Evolutionary conservation across 2,797 vertebrate species (phyloP).

Genomic region (Epinephelus coioides): DNA sequence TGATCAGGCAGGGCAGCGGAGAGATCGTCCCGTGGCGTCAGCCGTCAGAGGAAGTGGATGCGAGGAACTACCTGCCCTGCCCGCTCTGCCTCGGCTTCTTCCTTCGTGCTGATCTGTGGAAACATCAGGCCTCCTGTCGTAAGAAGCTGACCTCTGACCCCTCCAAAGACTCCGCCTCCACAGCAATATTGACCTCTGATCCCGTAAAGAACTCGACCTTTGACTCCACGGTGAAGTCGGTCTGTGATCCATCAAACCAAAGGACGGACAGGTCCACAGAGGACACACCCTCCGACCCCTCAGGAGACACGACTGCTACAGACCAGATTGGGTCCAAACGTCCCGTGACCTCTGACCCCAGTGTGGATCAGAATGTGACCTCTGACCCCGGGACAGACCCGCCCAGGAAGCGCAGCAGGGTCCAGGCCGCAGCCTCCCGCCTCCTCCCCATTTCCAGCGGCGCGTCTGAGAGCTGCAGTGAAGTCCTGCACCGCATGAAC

Average conservation of each 20-base stretch:
- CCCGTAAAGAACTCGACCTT: not conserved
- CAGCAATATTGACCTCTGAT: not conserved
- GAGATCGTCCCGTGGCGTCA: conserved; percentile 73
- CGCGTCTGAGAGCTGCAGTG: conserved; percentile 73
- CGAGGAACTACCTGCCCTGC: conserved; percentile 71
- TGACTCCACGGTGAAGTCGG: not conserved
- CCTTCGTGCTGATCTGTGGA: conserved; percentile 73
- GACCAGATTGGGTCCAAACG: not conserved
- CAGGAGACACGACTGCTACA: not conserved
- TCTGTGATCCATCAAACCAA: not conserved
- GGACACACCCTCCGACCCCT: not conserved
- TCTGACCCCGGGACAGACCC: not conserved
- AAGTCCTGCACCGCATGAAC: conserved; percentile 77
- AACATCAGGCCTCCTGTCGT: conserved; percentile 69
- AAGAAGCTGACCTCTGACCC: conserved; percentile 59
- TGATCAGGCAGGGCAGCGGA: conserved; percentile 66
- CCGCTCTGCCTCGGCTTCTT: conserved; percentile 75
- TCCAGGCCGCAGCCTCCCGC: conserved; percentile 72
- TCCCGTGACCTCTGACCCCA: not conserved
- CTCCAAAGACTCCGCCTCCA: not conserved
- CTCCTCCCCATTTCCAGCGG: conserved; percentile 70
- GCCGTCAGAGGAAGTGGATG: conserved; percentile 69
- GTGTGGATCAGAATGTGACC: not conserved
- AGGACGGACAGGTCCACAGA: not conserved
- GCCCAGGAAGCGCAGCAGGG: conserved; percentile 63